Evolutionary conservation across 2,797 vertebrate species (phyloP).

Genomic region (Tangara arthus): DNA sequence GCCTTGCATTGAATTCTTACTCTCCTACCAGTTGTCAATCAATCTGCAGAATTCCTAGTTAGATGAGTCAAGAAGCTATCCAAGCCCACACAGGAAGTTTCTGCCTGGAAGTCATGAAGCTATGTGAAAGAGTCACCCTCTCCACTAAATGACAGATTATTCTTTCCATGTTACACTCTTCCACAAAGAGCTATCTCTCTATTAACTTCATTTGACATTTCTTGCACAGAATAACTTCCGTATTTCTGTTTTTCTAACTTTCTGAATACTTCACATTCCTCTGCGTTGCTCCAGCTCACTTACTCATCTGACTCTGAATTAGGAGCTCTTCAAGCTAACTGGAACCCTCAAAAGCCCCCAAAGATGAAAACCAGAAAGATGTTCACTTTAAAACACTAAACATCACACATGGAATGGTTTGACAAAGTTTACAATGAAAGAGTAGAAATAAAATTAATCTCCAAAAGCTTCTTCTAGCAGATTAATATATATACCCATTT

Average conservation of each 20-base stretch:
- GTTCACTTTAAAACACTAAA: background rate
- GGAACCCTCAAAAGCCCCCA: background rate
- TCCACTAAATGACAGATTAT: background rate
- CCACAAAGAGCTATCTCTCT: background rate
- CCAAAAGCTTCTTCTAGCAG: background rate
- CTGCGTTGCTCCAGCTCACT: background rate
- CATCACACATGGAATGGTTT: background rate
- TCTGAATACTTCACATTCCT: background rate
- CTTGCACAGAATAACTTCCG: background rate
- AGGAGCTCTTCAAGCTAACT: background rate
- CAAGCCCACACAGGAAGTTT: background rate
- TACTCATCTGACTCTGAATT: background rate
- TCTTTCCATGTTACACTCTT: background rate
- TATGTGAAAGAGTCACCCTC: background rate
- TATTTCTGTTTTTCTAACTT: background rate
- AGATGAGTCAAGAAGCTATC: background rate
- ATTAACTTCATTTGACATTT: background rate
- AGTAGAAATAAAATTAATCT: background rate
- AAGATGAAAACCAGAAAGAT: background rate
- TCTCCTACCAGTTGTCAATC: background rate
- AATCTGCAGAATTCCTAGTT: background rate
- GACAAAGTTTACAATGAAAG: background rate
- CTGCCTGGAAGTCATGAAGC: background rate
- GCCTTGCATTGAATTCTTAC: background rate
- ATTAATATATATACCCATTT: background rate